Percentiles rank a stretch among this genome's conserved stretches.
These are phyloP conservation scores for Cerastis leucographa DNA, from an alignment of 2,888 invertebrate species.

Conservation along the genomic window DNA sequence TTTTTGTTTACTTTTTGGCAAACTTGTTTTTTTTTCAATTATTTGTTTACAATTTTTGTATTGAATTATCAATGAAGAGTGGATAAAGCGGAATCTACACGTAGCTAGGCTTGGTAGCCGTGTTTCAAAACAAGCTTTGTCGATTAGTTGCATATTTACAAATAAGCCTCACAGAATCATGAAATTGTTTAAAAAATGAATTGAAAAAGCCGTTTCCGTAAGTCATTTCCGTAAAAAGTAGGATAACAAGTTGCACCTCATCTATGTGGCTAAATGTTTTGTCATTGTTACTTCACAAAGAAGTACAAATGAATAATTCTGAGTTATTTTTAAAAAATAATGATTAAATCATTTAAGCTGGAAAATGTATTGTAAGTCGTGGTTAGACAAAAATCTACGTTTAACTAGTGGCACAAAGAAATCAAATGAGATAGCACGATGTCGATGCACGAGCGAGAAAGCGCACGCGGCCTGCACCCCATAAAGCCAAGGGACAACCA, in stretches of 20 bases:
- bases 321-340: not conserved
- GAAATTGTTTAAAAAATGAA: conserved; percentile 73
- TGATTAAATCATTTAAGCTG: not conserved
- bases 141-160: conserved; percentile 80
- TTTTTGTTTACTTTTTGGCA: too few relatives aligned
- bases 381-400: conserved; percentile 2
- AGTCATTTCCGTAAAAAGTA: conserved; percentile 66
- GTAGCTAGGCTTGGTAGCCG: conserved; percentile 71
- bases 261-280: conserved; percentile 9
- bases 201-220: conserved; percentile 71
- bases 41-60: conserved; percentile 1
- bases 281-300: not conserved
- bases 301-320: not conserved
- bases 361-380: conserved; percentile 2
- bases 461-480: conserved; percentile 83
- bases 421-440: conserved; percentile 76
- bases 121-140: conserved; percentile 85
- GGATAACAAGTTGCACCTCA: conserved; percentile 13
- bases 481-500: conserved; percentile 83
- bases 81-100: conserved; percentile 68
- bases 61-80: conserved; percentile 6
- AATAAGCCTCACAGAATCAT: conserved; percentile 72
- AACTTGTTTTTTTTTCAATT: too few relatives aligned
- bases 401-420: conserved; percentile 73
- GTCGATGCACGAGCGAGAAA: conserved; percentile 76